These are phyloP conservation scores for Miichthys miiuy DNA, from an alignment of 2,797 vertebrate genomes.

Conservation along the genomic window DNA sequence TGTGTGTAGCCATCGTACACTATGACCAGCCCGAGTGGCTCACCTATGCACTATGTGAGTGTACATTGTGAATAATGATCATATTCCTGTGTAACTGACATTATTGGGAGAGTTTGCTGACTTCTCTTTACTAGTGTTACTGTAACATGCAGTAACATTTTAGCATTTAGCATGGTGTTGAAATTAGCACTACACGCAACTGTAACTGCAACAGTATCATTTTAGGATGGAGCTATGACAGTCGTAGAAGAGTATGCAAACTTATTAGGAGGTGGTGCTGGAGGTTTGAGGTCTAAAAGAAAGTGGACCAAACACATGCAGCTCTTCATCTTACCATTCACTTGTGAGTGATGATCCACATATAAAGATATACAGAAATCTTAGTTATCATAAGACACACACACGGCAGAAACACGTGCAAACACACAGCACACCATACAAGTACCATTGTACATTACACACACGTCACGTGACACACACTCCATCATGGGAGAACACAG, in stretches of 20 bases:
- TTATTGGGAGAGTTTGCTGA: background rate
- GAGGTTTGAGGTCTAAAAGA: background rate
- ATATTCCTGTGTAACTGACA: background rate
- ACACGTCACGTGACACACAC: background rate
- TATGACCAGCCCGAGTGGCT: slow-evolving; percentile 95
- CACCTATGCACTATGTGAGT: slow-evolving; percentile 91
- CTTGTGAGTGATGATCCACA: background rate
- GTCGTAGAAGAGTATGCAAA: too few species aligned
- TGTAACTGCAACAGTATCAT: too few species aligned
- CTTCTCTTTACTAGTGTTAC: background rate
- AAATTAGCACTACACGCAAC: background rate
- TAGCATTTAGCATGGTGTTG: too few species aligned
- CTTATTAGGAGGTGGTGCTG: background rate
- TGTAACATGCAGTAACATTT: background rate
- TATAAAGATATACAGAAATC: too few species aligned
- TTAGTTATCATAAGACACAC: too few species aligned
- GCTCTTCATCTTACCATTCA: background rate
- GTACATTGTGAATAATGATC: background rate
- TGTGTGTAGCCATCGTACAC: slow-evolving; percentile 97
- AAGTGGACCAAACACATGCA: background rate
- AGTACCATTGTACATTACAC: slow-evolving; percentile 14
- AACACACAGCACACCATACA: background rate
- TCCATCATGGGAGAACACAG: slow-evolving; percentile 12
- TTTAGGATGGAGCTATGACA: too few species aligned
- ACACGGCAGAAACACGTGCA: slow-evolving; percentile 3